Evolutionary conservation across 2,888 invertebrate species (phyloP), one percentile per base, ranked within the genome.

Genomic region (Coleophora deauratella): DNA sequence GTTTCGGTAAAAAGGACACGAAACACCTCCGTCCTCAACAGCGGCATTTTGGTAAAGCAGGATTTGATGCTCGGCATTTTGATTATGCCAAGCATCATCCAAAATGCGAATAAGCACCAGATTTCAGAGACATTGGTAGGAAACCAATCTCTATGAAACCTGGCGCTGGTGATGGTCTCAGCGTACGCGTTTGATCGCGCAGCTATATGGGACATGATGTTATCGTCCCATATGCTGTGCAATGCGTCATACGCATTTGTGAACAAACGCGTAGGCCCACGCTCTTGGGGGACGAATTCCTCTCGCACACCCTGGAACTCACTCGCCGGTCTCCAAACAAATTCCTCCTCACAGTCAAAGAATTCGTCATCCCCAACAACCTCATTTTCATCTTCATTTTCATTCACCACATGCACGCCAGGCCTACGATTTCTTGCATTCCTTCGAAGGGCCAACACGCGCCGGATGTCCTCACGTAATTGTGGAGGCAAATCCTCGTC

Each of bases 241-340:
- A 51, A 45, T 11, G 47, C 46, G 2, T 44, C 37, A 45, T 46
- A 47, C 7, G 44, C 15, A 7, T 33, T 21, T 21, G n/a, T 10
- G 27, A 37, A 15, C 7, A 11, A 9, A 9, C 12, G 15, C 27
- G 32, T 11, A 13, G 41, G 32, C 8, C 37, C 36, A n/a, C 13
- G 2, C 6, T 27, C 9, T 12, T 35, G 11, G n/a, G 31, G 35
- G 11, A 35, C 27, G 12, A 40, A 40, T 7, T 10, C 11, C 27
- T 40, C 35, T 35, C 13, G 4, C 12, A 10, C 30, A 28, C 40
- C 35, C 11, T 15, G n/a, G 13, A 13, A 40, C 14, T 12, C 13
- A 15, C 8, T 9, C 21, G 9, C 27, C 12, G 13, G 11, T 11
- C 11, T 4, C 36, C 36, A 41, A 9, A 32, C 1, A 13, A 36